Conservation (phyloP, 1,140 invertebrate genomes). For the Physella acuta region DNA sequence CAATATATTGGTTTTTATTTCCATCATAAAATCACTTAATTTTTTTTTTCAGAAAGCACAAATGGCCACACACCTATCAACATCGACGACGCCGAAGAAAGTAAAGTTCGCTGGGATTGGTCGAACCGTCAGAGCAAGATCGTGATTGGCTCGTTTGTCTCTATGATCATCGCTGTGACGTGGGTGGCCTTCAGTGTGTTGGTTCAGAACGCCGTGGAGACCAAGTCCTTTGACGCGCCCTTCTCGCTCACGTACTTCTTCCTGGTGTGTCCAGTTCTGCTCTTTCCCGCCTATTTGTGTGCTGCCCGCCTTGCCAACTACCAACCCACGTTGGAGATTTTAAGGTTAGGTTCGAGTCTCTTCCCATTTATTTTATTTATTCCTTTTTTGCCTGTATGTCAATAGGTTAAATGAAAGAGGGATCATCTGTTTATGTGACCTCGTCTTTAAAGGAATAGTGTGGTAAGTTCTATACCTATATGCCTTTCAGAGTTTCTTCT, state of each 20-base stretch:
- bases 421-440: no score
- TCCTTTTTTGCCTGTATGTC: no score
- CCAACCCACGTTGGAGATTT: conserved; percentile 2
- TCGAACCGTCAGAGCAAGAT: conserved; percentile 17
- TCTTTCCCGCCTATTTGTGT: conserved; percentile 15
- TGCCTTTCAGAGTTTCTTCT: no score
- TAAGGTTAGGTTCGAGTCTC: no score
- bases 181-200: conserved; percentile 20
- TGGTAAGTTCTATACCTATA: no score
- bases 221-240: conserved; percentile 1
- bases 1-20: neutral
- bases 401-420: no score
- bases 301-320: neutral
- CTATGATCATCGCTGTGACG: conserved; percentile 9
- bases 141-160: conserved; percentile 16
- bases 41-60: neutral
- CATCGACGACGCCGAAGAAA: neutral
- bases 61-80: neutral
- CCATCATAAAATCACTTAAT: neutral
- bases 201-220: neutral
- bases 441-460: no score
- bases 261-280: neutral
- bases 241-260: conserved; percentile 15
- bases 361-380: no score
- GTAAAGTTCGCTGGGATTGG: conserved; percentile 17